These are phyloP conservation scores for Protodeltote pygarga DNA, from an alignment of 2,888 invertebrate genomes.

Conservation along the genomic window DNA sequence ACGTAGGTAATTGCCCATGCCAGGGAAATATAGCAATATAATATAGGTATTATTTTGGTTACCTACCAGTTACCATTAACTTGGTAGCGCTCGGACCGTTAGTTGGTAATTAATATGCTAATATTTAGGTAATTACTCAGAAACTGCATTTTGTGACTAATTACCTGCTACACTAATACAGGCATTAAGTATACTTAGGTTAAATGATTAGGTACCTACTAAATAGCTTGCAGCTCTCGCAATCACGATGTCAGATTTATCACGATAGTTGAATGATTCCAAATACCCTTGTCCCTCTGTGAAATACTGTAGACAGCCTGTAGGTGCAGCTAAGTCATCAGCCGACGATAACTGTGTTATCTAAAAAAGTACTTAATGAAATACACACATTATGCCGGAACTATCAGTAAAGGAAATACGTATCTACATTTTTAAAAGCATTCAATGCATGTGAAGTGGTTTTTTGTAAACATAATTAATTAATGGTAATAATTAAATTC, in stretches of 20 bases:
- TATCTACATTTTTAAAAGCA: no score
- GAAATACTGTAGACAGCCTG: conserved; percentile 90
- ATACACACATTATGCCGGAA: not conserved
- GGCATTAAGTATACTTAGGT: not conserved
- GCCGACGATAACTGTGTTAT: conserved; percentile 73
- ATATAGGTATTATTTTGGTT: no score
- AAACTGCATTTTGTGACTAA: not conserved
- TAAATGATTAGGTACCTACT: conserved; percentile 71
- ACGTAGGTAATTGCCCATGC: no score
- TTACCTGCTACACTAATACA: not conserved
- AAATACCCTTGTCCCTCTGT: conserved; percentile 87
- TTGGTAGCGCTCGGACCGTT: no score
- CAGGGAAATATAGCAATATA: no score
- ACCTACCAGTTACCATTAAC: no score
- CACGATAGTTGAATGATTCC: conserved; percentile 91
- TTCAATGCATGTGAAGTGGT: no score
- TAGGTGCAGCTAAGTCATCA: conserved; percentile 78
- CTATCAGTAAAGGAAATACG: no score
- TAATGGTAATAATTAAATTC: no score
- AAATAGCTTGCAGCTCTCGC: conserved; percentile 87
- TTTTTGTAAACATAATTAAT: no score
- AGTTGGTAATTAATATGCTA: no score
- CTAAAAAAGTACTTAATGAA: conserved; percentile 49
- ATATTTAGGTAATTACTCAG: no score
- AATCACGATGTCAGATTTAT: conserved; percentile 84